phyloP scores from a whole-genome alignment of 2,888 invertebrate genomes.

The Acanthacorydalis orientalis region DNA sequence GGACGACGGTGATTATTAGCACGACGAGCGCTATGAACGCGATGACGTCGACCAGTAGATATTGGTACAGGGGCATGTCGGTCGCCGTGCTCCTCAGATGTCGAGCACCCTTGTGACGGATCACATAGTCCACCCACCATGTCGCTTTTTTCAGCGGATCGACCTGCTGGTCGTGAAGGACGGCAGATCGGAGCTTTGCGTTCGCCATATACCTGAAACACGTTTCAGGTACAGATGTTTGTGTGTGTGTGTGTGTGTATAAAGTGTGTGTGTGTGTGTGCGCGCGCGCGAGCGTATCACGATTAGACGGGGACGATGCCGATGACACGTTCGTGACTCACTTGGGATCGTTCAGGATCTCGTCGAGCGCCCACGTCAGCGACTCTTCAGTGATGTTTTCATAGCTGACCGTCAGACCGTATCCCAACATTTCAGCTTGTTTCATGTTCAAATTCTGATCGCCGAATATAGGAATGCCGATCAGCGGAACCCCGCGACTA shows the following conservation, averaged over 20 bases:
- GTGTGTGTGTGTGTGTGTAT: no score
- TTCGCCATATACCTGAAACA: slow-evolving; percentile 9
- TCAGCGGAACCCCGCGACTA: slow-evolving; percentile 25
- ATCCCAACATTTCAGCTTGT: slow-evolving; percentile 23
- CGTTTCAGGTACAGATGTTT: no score
- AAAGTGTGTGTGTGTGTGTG: no score
- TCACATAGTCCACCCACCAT: slow-evolving; percentile 10
- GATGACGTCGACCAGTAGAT: slow-evolving; percentile 10
- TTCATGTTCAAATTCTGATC: slow-evolving; percentile 29
- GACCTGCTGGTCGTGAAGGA: slow-evolving; percentile 8
- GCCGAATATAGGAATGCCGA: slow-evolving; percentile 29
- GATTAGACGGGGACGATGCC: no score
- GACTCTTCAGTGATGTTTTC: slow-evolving; percentile 23
- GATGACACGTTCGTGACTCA: slow-evolving; percentile 10
- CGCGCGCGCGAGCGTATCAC: no score
- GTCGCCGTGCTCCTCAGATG: slow-evolving; percentile 10
- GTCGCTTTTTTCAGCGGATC: slow-evolving; percentile 9
- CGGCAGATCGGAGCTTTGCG: slow-evolving; percentile 2
- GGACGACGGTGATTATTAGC: no score
- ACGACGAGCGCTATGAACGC: background rate
- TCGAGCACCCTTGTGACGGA: slow-evolving; percentile 8
- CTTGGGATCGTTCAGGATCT: slow-evolving; percentile 20
- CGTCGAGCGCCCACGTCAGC: slow-evolving; percentile 20
- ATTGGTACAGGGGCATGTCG: slow-evolving; percentile 7
- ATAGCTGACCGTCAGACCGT: slow-evolving; percentile 21